Conservation (phyloP, 30 jellyfish, hydroid and myxozoan genomes). For the Cassiopea xamachana region DNA sequence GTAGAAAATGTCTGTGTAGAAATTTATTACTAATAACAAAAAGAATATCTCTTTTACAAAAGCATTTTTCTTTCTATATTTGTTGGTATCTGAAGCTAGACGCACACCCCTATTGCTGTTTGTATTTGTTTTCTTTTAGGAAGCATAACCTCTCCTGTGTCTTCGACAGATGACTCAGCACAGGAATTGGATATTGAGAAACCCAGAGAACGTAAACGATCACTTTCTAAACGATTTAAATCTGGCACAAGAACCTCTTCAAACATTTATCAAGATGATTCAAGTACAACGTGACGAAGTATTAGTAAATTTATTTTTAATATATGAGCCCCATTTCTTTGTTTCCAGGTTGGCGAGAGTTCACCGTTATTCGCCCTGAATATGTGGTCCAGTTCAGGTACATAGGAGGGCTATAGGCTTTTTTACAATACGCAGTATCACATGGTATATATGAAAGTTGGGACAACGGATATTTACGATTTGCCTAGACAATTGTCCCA, state of each 20-base stretch:
- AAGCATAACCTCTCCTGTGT: conserved; percentile 30
- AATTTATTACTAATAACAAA: too few species aligned
- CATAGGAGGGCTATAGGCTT: not conserved
- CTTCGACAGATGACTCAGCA: conserved; percentile 39
- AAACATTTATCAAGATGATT: conserved; percentile 40
- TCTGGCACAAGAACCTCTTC: conserved; percentile 64
- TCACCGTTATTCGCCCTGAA: not conserved
- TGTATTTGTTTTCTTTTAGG: conserved; percentile 11
- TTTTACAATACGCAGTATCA: not conserved
- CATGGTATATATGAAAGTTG: not conserved
- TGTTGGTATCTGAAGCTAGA: too few species aligned
- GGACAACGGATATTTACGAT: not conserved
- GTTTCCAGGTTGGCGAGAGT: not conserved
- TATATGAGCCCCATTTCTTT: not conserved
- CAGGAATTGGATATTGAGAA: conserved; percentile 46
- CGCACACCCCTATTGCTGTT: too few species aligned
- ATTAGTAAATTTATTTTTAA: not conserved
- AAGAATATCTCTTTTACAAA: too few species aligned
- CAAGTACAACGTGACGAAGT: conserved; percentile 55
- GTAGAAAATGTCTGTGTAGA: too few species aligned
- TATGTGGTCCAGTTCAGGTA: not conserved
- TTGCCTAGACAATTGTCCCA: too few species aligned
- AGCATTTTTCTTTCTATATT: too few species aligned
- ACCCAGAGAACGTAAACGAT: conserved; percentile 73
- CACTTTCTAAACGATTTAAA: conserved; percentile 56